Percentiles rank a stretch among this genome's conserved stretches.
Conservation (phyloP, 2,113 vertebrate species). For the Ranitomeya imitator region DNA sequence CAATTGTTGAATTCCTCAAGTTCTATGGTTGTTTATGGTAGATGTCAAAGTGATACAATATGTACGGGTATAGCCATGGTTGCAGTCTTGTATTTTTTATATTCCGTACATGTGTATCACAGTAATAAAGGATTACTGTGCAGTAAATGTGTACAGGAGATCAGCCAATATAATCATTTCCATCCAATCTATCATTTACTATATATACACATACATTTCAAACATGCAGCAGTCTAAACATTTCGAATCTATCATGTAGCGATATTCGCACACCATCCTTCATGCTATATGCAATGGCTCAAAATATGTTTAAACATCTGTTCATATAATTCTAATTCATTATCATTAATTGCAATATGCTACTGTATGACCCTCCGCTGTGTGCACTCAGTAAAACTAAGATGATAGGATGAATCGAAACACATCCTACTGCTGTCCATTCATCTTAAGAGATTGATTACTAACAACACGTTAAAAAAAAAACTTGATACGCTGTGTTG, state of each 20-base stretch:
- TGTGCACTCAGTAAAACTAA: no score
- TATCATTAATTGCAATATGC: neutral
- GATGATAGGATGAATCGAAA: no score
- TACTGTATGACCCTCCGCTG: no score
- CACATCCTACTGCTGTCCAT: no score
- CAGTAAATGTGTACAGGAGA: conserved; percentile 10
- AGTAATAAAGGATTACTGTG: conserved; percentile 18
- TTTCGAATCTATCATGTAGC: neutral
- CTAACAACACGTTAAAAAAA: no score
- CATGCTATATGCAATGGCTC: neutral
- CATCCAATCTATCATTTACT: conserved; percentile 9
- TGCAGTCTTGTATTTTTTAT: neutral
- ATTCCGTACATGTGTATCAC: neutral
- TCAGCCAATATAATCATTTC: neutral
- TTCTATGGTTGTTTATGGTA: conserved; percentile 9
- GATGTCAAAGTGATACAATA: conserved; percentile 9
- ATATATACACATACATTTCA: conserved; percentile 4
- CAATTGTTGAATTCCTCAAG: neutral
- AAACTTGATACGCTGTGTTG: no score
- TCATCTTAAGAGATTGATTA: no score
- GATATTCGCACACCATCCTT: neutral
- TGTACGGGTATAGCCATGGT: neutral
- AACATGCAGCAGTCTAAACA: neutral
- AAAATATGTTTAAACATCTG: neutral
- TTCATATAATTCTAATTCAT: neutral